These are phyloP conservation scores for Sander vitreus DNA, from an alignment of 2,113 vertebrate species.

Conservation along the genomic window DNA sequence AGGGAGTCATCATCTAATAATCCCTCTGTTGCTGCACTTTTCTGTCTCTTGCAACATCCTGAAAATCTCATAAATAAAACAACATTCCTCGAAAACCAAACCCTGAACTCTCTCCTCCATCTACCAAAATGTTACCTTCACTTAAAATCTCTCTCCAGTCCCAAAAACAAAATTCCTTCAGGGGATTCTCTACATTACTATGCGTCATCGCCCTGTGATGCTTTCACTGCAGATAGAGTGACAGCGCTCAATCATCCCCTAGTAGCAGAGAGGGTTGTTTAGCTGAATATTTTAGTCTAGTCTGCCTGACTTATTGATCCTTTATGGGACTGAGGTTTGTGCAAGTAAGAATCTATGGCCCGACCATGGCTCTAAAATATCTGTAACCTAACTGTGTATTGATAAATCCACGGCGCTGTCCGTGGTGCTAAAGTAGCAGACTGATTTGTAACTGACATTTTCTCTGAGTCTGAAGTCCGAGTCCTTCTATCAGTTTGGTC, in stretches of 20 bases:
- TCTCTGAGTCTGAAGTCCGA: too few relatives aligned
- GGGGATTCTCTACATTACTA: background rate
- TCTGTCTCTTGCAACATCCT: conserved; percentile 44
- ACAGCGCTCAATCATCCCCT: background rate
- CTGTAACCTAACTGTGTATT: too few relatives aligned
- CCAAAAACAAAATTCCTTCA: background rate
- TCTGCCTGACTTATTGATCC: too few relatives aligned
- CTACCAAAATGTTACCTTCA: background rate
- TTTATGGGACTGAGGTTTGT: too few relatives aligned
- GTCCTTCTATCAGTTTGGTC: too few relatives aligned
- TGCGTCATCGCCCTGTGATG: background rate
- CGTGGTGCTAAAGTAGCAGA: too few relatives aligned
- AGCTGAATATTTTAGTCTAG: too few relatives aligned
- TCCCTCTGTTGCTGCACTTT: conserved; percentile 49
- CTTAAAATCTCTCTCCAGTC: background rate
- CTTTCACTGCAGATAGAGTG: background rate
- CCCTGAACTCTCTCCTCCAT: background rate
- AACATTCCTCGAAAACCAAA: background rate
- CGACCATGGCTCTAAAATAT: too few relatives aligned
- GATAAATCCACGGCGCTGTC: too few relatives aligned
- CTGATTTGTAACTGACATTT: too few relatives aligned
- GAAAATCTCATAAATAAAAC: background rate
- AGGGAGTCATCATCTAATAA: conserved; percentile 30
- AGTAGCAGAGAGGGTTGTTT: too few relatives aligned
- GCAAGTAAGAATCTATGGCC: too few relatives aligned